These are phyloP conservation scores for Dipodomys ordii DNA, from an alignment of 2,113 vertebrate species.

Conservation along the genomic window DNA sequence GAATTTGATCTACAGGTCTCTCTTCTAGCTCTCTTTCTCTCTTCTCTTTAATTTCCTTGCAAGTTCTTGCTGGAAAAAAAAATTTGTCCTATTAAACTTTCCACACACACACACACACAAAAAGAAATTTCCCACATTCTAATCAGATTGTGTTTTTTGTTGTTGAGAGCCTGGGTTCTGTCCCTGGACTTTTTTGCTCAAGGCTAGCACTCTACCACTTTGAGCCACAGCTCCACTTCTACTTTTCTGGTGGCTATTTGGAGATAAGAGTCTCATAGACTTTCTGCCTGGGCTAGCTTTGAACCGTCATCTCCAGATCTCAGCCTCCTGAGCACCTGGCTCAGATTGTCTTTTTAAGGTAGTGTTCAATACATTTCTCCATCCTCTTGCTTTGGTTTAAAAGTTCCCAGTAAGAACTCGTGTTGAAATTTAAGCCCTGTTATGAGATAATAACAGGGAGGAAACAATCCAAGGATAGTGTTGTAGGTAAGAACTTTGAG, in stretches of 20 bases:
- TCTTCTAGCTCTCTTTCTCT: background rate
- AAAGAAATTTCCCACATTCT: background rate
- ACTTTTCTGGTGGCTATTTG: no score
- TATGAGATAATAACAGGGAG: background rate
- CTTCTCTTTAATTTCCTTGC: constrained; percentile 19
- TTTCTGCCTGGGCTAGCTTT: no score
- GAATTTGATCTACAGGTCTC: background rate
- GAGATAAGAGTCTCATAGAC: no score
- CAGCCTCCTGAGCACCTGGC: no score
- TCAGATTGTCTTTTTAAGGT: background rate
- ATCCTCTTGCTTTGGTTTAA: background rate
- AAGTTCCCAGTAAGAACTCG: background rate
- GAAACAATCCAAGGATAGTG: no score
- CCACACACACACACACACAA: no score
- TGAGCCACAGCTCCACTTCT: no score
- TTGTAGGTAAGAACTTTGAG: background rate
- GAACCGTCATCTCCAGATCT: no score
- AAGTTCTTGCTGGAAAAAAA: background rate
- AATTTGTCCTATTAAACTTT: background rate
- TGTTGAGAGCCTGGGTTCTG: no score
- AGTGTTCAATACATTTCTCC: background rate
- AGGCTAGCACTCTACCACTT: no score
- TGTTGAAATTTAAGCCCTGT: background rate
- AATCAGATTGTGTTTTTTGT: no score
- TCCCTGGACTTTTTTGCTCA: no score